Base-by-base conservation (phyloP, 2,888 invertebrate genomes). In the Melolontha melolontha region DNA sequence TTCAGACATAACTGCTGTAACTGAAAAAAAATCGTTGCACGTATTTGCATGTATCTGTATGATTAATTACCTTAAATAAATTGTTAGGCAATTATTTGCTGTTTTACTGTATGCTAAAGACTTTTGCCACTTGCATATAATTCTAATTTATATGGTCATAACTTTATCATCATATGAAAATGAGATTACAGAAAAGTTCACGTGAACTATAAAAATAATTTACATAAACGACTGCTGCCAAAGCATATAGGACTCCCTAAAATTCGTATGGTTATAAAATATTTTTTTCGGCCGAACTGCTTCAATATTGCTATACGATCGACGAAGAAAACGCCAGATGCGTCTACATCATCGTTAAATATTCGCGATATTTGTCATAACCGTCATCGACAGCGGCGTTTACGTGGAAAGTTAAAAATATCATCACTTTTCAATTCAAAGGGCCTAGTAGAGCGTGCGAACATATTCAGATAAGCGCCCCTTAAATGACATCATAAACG, bases 291-390 rank as follows among this genome's bases (percentile, higher is more conserved):
- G n/a, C 34, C 42, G 17, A 44, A 57, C 44, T 57, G 29, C 57
- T 41, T 42, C 22, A 44, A 57, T 42, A 57, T 57, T 27, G 57
- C 42, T 42, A n/a, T n/a, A 17, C 27, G 22, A 29, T 59, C 27
- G 29, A 27, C 44, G 29, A 5, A 10, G 44, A 34, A 59, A 59
- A 14, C 47, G 34, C 44, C 29, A 44, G 47, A 59, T 59, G 59
- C 27, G 27, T 42, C 29, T 59, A 59, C 29, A 44, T 44, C 41
- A 59, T 47, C 59, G 59, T 59, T 59, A 59, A 59, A 59, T 59
- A 59, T 59, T 59, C 59, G 42, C 41, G 59, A 34, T 59, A 44
- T 59, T 59, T 59, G 47, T 59, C 57, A 44, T 57, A 57, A 57
- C 42, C 57, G 57, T 57, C 59, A 59, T 47, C 59, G 59, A 47